Percentiles rank a stretch among this genome's conserved stretches.
Evolutionary conservation across 2,797 vertebrate genomes (phyloP).

Genomic region (Poeciliopsis infans): DNA sequence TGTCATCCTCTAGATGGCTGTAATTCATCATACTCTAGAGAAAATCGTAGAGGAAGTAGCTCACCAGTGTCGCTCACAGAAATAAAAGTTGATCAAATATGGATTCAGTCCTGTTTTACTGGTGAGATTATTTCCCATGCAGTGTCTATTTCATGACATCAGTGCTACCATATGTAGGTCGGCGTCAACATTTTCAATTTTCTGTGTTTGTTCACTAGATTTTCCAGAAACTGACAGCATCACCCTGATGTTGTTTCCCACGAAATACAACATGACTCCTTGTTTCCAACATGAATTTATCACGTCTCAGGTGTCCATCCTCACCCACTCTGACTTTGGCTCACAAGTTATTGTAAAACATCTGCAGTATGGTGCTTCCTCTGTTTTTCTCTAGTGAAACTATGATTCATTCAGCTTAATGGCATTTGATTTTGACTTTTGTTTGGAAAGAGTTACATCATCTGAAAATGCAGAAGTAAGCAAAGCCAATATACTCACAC

Average conservation of each 20-base stretch:
- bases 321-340: background rate
- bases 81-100: constrained; percentile 10
- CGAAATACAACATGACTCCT: too few species aligned
- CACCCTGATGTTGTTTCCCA: background rate
- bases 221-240: background rate
- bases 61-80: background rate
- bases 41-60: constrained; percentile 19
- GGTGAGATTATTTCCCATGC: background rate
- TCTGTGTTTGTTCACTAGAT: background rate
- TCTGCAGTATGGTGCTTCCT: background rate
- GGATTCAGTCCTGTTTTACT: background rate
- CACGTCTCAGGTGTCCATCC: background rate
- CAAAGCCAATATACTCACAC: background rate
- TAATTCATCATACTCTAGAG: constrained; percentile 28
- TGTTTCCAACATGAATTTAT: background rate
- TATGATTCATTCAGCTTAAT: constrained; percentile 26
- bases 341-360: background rate
- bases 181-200: background rate
- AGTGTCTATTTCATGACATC: background rate
- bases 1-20: constrained; percentile 69
- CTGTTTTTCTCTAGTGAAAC: constrained; percentile 21
- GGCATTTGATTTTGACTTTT: background rate
- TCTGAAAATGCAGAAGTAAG: constrained; percentile 37
- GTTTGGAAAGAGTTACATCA: constrained; percentile 22
- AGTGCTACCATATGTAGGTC: background rate